These are phyloP conservation scores for Pelosia muscerda DNA, from an alignment of 2,888 invertebrate genomes.

Conservation along the genomic window DNA sequence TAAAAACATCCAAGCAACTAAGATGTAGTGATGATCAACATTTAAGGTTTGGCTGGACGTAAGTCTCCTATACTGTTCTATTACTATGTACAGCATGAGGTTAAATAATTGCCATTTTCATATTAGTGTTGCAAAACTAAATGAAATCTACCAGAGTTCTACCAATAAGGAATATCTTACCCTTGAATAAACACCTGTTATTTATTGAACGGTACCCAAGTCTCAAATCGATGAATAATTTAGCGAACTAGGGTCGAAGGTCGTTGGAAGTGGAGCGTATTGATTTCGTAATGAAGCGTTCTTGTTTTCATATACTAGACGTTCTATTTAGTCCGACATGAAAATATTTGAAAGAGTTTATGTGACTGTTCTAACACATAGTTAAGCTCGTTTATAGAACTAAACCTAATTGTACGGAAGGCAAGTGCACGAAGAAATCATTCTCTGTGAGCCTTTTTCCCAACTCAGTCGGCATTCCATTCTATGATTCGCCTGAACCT, in stretches of 20 bases:
- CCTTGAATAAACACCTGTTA: constrained; percentile 7
- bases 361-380: no score
- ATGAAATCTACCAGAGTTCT: background rate
- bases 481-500: no score
- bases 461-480: no score
- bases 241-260: constrained; percentile 51
- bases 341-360: background rate
- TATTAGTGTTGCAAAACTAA: background rate
- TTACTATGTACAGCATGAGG: no score
- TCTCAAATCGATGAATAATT: constrained; percentile 40
- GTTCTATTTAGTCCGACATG: background rate
- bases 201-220: constrained; percentile 8
- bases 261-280: constrained; percentile 48
- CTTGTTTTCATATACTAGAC: background rate
- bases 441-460: no score
- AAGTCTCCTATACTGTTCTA: no score
- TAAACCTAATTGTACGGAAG: no score
- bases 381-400: no score
- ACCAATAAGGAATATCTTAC: background rate
- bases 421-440: no score
- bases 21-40: no score
- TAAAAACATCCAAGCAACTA: no score
- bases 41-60: no score
- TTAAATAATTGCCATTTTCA: background rate
- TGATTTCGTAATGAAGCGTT: constrained; percentile 42